Evolutionary conservation across 2,113 vertebrate species (phyloP), one percentile per base, ranked within the genome.

Genomic region (Pluvialis apricaria): DNA sequence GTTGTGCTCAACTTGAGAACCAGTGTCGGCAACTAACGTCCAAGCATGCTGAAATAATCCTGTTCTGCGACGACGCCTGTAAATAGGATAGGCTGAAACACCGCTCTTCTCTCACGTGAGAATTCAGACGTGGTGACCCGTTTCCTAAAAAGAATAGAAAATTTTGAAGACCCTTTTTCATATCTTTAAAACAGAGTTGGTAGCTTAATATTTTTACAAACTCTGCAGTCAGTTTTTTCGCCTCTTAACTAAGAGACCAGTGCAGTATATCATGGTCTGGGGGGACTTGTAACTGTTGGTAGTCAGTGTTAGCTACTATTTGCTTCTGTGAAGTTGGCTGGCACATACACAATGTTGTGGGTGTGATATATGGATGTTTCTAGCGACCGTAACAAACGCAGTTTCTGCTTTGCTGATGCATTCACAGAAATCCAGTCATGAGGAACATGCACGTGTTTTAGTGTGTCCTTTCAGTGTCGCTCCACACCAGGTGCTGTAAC

Each of bases 301-400:
- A 36, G 85, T 47, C 49, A 16, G 36, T 13, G 49, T 62, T 75
- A 51, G 64, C 61, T 85, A 2, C 77, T 25, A 0, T 36, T 42
- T 19, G 89, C 20, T 75, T 79, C 88, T 44, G 32, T 61, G 69
- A 73, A 72, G 81, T 28, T 36, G 47, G 71, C 61, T 65, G 71
- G 34, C 47, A 28, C 45, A 1, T 36, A 52, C 36, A 5, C 36
- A 4, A 6, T 10, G 21, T 24, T 1, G 6, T n/a, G 89, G 38
- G 49, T 64, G 31, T 77, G 68, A 75, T 44, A 5, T 13, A 11
- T 8, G 44, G 55, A 11, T 40, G 52, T 72, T 80, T 66, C 70
- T 45, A 69, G 82, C 0, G 0, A n/a, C 85, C 1, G 0, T 81
- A 64, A 73, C 94, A 36, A 91, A 78, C 3, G 0, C 76, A 54